Evolutionary conservation across 2,888 invertebrate species (phyloP), one percentile per base, ranked within the genome.

Genomic region (Magallana nippona): DNA sequence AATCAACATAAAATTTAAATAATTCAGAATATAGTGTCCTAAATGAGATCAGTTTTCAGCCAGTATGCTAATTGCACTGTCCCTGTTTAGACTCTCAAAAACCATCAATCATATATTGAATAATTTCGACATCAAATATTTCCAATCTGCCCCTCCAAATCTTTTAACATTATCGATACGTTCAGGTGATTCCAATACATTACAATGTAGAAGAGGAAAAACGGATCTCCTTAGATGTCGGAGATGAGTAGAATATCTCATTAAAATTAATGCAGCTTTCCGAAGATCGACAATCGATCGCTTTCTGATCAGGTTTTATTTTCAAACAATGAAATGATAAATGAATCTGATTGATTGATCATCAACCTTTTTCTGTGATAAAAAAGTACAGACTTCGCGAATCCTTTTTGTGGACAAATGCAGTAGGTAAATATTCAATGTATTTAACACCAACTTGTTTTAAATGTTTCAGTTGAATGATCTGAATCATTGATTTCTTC

Each of bases 1-100:
- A 71, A 71, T 71, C 71, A 71, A 71, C 71, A 71, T 71, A 71
- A 71, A 71, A 71, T 71, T 71, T 71, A 71, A 71, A 71, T 71
- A 71, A 71, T 71, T 71, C 71, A 71, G 71, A 71, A 71, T 71
- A 71, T 71, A 71, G 71, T 71, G 71, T 71, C 71, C 71, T 71
- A 71, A 71, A 71, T 71, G 71, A 71, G 71, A 71, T 71, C 71
- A 32, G 71, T 71, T 71, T 71, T 71, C 71, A 71, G 71, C 71
- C 71, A 71, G 71, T 71, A 71, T 71, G 71, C 71, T 27, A 71
- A 71, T 71, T 13, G 71, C 5, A 71, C 71, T 71, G 71, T 71
- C 71, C 71, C 27, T 71, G 71, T 71, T 71, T 71, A 71, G 71
- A 71, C 27, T 71, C 71, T 71, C 32, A 27, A 32, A 71, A 71